A percentile compares a stretch with the other conserved stretches of the same genome.
phyloP scores from a whole-genome alignment of 2,888 invertebrate species.

The Xestia ashworthii region DNA sequence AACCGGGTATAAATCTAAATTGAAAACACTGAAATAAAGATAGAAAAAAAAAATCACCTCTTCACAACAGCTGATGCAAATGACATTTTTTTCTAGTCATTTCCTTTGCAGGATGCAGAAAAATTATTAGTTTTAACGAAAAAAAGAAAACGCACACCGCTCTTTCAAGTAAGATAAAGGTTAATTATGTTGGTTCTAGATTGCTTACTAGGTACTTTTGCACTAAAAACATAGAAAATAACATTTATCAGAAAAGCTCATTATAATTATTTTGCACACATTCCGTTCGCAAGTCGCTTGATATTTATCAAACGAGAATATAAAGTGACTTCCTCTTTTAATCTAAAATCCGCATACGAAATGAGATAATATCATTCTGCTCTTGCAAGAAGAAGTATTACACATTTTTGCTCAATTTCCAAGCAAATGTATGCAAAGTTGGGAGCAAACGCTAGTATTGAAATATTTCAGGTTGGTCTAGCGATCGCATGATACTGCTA shows the following conservation, averaged over 20 bases:
- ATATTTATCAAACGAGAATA: conserved; percentile 29
- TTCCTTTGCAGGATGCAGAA: neutral
- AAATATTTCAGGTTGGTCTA: conserved; percentile 22
- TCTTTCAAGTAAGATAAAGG: neutral
- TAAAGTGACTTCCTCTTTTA: conserved; percentile 43
- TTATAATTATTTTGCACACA: neutral
- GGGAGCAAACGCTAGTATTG: conserved; percentile 13
- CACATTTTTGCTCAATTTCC: conserved; percentile 54
- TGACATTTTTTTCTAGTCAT: neutral
- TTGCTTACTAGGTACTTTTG: neutral
- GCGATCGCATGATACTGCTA: neutral
- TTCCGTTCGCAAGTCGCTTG: neutral
- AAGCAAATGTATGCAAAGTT: conserved; percentile 55
- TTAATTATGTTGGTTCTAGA: neutral
- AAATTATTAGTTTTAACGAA: neutral
- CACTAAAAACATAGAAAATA: neutral
- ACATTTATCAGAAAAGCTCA: neutral
- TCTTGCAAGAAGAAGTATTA: conserved; percentile 38
- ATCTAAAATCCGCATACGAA: conserved; percentile 56
- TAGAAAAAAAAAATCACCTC: neutral
- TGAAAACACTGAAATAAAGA: neutral
- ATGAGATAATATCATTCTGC: conserved; percentile 42
- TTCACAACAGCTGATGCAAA: neutral
- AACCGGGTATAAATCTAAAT: neutral
- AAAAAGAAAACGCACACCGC: neutral